phyloP scores from a whole-genome alignment of 2,888 invertebrate species.

The Drosophila siamana region DNA sequence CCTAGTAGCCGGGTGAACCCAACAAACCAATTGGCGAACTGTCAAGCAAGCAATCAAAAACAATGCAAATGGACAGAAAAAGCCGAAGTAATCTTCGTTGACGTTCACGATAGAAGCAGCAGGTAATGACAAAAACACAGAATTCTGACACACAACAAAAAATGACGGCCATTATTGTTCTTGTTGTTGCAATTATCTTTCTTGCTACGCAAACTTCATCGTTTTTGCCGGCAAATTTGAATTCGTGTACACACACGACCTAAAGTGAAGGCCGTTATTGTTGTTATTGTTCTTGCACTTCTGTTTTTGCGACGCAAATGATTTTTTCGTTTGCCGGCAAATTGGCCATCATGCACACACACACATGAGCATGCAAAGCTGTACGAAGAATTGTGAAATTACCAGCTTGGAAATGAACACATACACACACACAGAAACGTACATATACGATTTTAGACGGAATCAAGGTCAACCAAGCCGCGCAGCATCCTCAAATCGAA shows the following conservation, averaged over 20 bases:
- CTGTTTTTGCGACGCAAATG: neutral
- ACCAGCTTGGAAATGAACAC: neutral
- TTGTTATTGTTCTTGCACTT: neutral
- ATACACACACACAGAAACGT: neutral
- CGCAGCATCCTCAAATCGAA: no score
- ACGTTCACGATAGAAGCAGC: neutral
- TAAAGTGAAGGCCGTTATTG: neutral
- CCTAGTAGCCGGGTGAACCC: no score
- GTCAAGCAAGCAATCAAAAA: neutral
- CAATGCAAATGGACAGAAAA: neutral
- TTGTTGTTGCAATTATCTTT: neutral
- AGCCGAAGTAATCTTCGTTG: neutral
- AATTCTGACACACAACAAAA: neutral
- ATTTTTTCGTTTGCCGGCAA: neutral
- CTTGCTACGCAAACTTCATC: neutral
- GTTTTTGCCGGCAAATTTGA: neutral
- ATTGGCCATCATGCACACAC: neutral
- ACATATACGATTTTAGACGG: neutral
- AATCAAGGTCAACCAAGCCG: slow-evolving; percentile 21
- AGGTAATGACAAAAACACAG: neutral
- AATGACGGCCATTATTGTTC: neutral
- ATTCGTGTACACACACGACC: neutral
- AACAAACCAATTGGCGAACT: neutral
- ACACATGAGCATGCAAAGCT: neutral
- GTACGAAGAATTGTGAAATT: neutral